Base-by-base conservation (phyloP, 2,797 vertebrate genomes). In the Sebastes baramenuke region DNA sequence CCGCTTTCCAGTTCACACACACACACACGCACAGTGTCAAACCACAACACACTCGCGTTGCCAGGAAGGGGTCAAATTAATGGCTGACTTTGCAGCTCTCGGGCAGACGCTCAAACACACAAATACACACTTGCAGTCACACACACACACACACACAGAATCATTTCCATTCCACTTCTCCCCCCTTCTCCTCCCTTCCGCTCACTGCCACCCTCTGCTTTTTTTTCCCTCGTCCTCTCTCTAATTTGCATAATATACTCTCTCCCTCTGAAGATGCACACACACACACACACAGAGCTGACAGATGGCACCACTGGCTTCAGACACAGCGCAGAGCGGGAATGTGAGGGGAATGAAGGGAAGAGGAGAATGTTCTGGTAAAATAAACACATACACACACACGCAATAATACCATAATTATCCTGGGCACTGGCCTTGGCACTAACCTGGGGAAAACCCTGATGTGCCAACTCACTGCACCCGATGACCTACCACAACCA, bases 231-330 rank as follows among this genome's bases (percentile, higher is more conserved):
- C 18, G 27, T 77, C 83, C 75, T 82, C 38, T 75, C 38, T 73
- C 87, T 89, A 69, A 91, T 93, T 93, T 94, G 92, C 93, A 93
- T 94, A 93, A 93, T 90, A 89, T 83, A 88, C 83, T 87, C 85
- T 82, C 77, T 85, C 84, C 77, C 73, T 87, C 83, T 88, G 85
- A 92, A 91, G 77, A 80, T 49, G 78, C 82, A 75, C 68, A 46
- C 54, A 66, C 71, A 79, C 61, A 83, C 36, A 81, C 34, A 77
- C 70, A 88, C 25, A 70, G 2, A 75, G 67, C 77, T 88, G 90
- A 93, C 92, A 94, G 92, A 94, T 94, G 92, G 93, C 93, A 94
- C 89, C 89, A 89, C 93, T 94, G 94, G 92, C 93, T 92, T 88
- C 86, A 92, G 89, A 92, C 80, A 75, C 84, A 70, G 83, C 67